Evolutionary conservation across 2,888 invertebrate species (phyloP).

Genomic region (Hoplodrina ambigua): DNA sequence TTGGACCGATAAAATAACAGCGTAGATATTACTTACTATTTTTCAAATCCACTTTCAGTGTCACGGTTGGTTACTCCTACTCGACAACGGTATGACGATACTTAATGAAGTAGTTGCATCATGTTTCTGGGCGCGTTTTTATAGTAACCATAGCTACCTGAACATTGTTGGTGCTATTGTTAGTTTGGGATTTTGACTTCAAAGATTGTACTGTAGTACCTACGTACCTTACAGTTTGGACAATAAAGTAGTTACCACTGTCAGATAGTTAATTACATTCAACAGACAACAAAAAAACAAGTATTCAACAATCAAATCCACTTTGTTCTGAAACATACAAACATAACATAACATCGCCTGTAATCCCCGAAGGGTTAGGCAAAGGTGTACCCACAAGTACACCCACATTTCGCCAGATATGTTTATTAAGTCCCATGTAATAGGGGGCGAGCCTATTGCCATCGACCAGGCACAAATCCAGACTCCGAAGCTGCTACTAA

Average conservation of each 20-base stretch:
- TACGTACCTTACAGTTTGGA: too few relatives aligned
- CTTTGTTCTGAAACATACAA: neutral
- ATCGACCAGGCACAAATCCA: too few relatives aligned
- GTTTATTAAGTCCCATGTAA: too few relatives aligned
- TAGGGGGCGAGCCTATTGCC: too few relatives aligned
- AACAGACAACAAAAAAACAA: neutral
- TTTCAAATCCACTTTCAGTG: conserved; percentile 13
- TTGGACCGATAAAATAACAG: conserved; percentile 1
- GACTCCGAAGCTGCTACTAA: too few relatives aligned
- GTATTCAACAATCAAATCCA: neutral
- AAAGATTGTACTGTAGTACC: neutral
- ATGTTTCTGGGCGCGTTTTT: conserved; percentile 29
- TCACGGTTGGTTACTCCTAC: conserved; percentile 8
- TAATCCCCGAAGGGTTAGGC: too few relatives aligned
- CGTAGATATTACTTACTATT: neutral
- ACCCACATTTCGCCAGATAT: too few relatives aligned
- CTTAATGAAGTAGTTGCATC: conserved; percentile 49
- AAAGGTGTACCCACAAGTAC: too few relatives aligned
- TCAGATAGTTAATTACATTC: neutral
- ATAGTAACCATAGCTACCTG: conserved; percentile 20
- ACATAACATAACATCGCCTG: too few relatives aligned
- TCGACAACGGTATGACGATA: conserved; percentile 32
- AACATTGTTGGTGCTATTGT: conserved; percentile 9
- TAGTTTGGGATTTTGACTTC: neutral
- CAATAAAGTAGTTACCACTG: too few relatives aligned